phyloP scores from a whole-genome alignment of 2,113 vertebrate genomes.

The Vombatus ursinus region DNA sequence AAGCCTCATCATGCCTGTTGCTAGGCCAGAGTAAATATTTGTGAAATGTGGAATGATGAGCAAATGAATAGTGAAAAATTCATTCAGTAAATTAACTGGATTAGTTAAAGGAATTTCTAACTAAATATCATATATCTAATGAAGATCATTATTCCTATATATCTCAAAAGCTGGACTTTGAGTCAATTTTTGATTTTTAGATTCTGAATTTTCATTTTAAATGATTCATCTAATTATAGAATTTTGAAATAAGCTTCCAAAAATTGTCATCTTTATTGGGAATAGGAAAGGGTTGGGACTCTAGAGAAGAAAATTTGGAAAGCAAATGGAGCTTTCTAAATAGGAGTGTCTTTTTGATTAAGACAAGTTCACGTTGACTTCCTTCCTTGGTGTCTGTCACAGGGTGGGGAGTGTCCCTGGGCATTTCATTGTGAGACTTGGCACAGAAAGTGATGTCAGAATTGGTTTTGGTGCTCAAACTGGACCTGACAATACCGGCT shows the following conservation, averaged over 20 bases:
- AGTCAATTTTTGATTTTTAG: neutral
- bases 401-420: neutral
- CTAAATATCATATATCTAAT: neutral
- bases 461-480: neutral
- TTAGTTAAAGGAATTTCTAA: neutral
- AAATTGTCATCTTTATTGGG: neutral
- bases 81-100: neutral
- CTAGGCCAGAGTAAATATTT: neutral
- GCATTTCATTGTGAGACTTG: neutral
- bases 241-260: neutral
- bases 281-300: neutral
- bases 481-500: neutral
- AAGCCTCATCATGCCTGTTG: neutral
- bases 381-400: neutral
- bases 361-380: neutral
- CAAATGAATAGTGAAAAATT: neutral
- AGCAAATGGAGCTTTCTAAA: neutral
- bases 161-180: neutral
- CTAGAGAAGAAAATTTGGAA: neutral
- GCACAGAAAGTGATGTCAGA: neutral
- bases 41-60: neutral
- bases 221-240: neutral
- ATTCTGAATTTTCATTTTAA: neutral
- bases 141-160: neutral
- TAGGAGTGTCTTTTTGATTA: neutral